phyloP scores from a whole-genome alignment of 2,113 vertebrate species.

The Sphaerodactylus townsendi region DNA sequence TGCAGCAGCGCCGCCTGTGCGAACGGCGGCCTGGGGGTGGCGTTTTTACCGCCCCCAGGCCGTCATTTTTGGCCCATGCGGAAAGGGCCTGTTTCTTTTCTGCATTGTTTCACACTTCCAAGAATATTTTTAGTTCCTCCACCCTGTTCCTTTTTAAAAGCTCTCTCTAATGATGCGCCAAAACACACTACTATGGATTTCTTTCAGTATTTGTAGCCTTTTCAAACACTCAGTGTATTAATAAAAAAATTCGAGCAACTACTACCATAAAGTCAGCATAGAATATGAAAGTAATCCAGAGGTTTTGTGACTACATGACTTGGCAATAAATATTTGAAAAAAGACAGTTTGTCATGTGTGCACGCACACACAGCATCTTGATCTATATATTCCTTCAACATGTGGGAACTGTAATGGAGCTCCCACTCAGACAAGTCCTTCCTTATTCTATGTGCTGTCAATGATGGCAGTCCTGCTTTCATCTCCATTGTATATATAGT shows the following conservation, averaged over 20 bases:
- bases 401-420: not conserved
- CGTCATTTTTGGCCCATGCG: too few relatives aligned
- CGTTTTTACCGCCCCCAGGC: too few relatives aligned
- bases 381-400: not conserved
- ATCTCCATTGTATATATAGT: not conserved
- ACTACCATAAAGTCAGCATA: not conserved
- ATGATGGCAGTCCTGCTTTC: not conserved
- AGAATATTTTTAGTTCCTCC: not conserved
- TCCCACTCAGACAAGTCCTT: not conserved
- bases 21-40: too few relatives aligned
- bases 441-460: not conserved
- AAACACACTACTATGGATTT: not conserved
- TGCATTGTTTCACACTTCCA: constrained; percentile 35
- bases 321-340: not conserved
- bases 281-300: not conserved
- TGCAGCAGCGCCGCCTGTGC: too few relatives aligned
- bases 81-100: constrained; percentile 22
- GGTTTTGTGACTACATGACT: not conserved
- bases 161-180: not conserved
- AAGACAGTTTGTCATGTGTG: not conserved
- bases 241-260: not conserved
- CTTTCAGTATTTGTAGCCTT: constrained; percentile 15
- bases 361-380: not conserved
- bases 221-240: not conserved
- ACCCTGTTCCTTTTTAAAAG: not conserved